Base-by-base conservation (phyloP, 53 echinoderm and acorn worm genomes). In the Patiria pectinifera region DNA sequence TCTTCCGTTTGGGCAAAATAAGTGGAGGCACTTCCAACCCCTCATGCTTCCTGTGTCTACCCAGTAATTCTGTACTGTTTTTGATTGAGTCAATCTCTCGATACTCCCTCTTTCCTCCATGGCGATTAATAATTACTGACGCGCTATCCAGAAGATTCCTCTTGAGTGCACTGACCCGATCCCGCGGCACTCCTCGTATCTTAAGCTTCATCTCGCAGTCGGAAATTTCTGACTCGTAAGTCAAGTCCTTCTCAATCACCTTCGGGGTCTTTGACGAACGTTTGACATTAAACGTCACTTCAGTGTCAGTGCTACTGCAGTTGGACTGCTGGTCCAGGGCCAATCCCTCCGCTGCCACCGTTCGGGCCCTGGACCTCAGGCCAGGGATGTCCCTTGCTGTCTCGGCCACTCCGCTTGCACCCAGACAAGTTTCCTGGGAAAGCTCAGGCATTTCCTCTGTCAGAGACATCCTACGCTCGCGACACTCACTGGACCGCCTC, bases 181-280 rank as follows among this genome's bases (percentile, higher is more conserved):
- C 78, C 45, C 89, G 84, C 13, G 92, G 94, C 23, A 97, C 94
- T 59, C 96, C 97, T 15, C 96, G 87, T 14, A 97, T 97, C 83
- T 96, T 97, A 25, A 97, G 82, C 89, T 97, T 97, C 21, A 95
- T 97, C 78, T 94, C 94, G 66, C 97, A 97, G 59, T 94, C 95
- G 19, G 97, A 97, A 21, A 97, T 94, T 83, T 96, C 95, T 14
- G 97, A 97, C 72, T 97, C 92, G 84, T 97, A 97, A 7, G 94
- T 92, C 71, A 91, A 71, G 23, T 84, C 69, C 46, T 83, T 89
- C 44, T 89, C 83, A 16, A 69, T 58, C 23, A 76, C 76, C 72
- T 85, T 91, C 13, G 62, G 85, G 13, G 62, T 79, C 58, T 77
- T 77, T 19, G 74, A 59, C 10, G 78, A 70, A 35, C 82, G 82